Evolutionary conservation across 53 echinoderm and acorn worm species (phyloP), one percentile per base, ranked within the genome.

Genomic region (Holothuria leucospilota): DNA sequence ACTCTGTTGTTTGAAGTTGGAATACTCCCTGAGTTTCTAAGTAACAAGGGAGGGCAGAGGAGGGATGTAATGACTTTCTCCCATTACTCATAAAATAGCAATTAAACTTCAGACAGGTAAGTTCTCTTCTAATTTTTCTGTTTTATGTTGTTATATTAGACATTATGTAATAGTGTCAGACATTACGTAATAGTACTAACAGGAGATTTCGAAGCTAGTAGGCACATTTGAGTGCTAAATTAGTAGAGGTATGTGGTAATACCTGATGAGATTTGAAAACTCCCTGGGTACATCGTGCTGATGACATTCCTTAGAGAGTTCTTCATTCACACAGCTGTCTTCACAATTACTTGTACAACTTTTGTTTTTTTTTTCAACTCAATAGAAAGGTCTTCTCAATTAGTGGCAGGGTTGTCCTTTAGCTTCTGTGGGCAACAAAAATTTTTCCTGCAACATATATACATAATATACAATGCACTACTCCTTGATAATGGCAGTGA

Each of bases 41-140:
- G 28, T 65, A 65, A 65, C 24, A 28, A 65, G 73, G 78, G 78
- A 51, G 78, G 53, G 78, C 21, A 20, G 25, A 42, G 82, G 82
- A 82, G 82, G 82, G 62, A 82, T 63, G 63, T 82, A 82, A 82
- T 61, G 56, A 34, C 82, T 82, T 39, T 29, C n/a, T 82, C 26
- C 52, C 62, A 61, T 82, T 82, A 82, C 82, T 82, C 39, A 82
- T 82, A 82, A 53, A 82, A 82, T 82, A 53, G 28, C 52, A 59
- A 82, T 82, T 2, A 82, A 82, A 82, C 39, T 21, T 61, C 82
- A 82, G 62, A 82, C 82, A 62, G 65, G 65, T 65, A 65, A 60
- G 82, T 82, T 82, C 61, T 82, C 41, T 63, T 62, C 62, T 61
- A 82, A 82, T 82, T 59, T 82, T 61, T 82, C 60, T 53, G 62